These are phyloP conservation scores for Parthenolecanium corni DNA, from an alignment of 2,888 invertebrate genomes.

Conservation along the genomic window DNA sequence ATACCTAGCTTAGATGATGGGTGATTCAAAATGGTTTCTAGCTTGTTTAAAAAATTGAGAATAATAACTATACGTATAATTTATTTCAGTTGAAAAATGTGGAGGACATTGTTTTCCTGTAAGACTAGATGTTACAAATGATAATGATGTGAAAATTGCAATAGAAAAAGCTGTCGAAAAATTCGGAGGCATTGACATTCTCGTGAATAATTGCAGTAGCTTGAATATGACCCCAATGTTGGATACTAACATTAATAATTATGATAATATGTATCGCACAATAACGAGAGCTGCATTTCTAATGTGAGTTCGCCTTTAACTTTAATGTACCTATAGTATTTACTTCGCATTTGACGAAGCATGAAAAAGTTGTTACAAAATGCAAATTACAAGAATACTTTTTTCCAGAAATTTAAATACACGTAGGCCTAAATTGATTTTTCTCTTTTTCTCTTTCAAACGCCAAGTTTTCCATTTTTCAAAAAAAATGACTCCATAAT, in stretches of 20 bases:
- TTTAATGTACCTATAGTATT: too few species aligned
- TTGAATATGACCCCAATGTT: constrained; percentile 71
- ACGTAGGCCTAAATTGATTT: not conserved
- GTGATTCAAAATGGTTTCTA: not conserved
- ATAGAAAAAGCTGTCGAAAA: constrained; percentile 61
- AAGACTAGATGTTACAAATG: constrained; percentile 75
- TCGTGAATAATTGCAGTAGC: constrained; percentile 92
- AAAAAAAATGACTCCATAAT: too few species aligned
- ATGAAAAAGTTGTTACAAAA: too few species aligned
- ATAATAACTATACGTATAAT: constrained; percentile 1
- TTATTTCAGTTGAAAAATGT: constrained; percentile 59
- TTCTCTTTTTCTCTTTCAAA: not conserved
- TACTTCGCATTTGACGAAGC: not conserved
- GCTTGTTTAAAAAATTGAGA: not conserved
- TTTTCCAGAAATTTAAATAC: too few species aligned
- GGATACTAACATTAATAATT: constrained; percentile 84
- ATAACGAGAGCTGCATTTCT: constrained; percentile 92
- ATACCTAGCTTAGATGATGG: too few species aligned
- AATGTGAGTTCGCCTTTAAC: constrained; percentile 54
- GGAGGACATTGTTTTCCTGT: constrained; percentile 80
- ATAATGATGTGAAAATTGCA: constrained; percentile 57
- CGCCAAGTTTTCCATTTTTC: too few species aligned
- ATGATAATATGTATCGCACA: constrained; percentile 87
- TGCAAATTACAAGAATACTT: too few species aligned
- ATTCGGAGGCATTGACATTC: constrained; percentile 91